Evolutionary conservation across 30 jellyfish, hydroid and myxozoan species (phyloP), one percentile per base, ranked within the genome.

Genomic region (Morbakka virulenta): DNA sequence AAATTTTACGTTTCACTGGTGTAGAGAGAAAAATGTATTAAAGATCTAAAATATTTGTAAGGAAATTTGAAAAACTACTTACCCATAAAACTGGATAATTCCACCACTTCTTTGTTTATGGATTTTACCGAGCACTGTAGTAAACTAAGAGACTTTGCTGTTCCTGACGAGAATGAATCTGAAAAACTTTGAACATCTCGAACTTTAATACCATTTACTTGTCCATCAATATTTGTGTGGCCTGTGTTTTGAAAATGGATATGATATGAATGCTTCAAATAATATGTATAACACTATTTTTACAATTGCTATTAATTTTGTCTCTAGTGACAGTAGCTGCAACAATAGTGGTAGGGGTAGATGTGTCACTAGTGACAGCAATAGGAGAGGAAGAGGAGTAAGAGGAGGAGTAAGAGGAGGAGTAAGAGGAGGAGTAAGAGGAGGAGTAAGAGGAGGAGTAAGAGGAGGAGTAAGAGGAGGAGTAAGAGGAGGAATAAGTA

Each of bases 121-220:
- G 88, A 76, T 24, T 27, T 0, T 0, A 66, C 24, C 6, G 95
- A 17, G 11, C 53, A 35, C 26, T 67, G 50, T 41, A 84, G 36
- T 1, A 17, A 1, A 21, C 51, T 32, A 20, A 84, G 52, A 26
- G 27, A 50, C 1, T 66, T 32, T 17, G 4, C 11, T 14, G 89
- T 29, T 14, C 25, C 24, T 6, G 17, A 31, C 76, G 51, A 31
- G 32, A 76, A 41, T 41, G 27, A 32, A 17, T 53, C 77, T 0
- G 89, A 52, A 1, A 53, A 73, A 2, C 62, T 69, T 35, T 47
- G 32, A 33, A 84, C 28, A 0, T 53, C 30, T 17, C 27, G 31
- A n/a, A 84, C 57, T 3, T 67, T 74, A n/a, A 53, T 22, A 2
- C 89, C 89, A 67, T 84, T 84, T 0, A 84, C 62, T 13, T 23